Percentiles rank a stretch among this genome's conserved stretches.
These are phyloP conservation scores for Hybos culiciformis DNA, from an alignment of 2,888 invertebrate genomes.

Conservation along the genomic window DNA sequence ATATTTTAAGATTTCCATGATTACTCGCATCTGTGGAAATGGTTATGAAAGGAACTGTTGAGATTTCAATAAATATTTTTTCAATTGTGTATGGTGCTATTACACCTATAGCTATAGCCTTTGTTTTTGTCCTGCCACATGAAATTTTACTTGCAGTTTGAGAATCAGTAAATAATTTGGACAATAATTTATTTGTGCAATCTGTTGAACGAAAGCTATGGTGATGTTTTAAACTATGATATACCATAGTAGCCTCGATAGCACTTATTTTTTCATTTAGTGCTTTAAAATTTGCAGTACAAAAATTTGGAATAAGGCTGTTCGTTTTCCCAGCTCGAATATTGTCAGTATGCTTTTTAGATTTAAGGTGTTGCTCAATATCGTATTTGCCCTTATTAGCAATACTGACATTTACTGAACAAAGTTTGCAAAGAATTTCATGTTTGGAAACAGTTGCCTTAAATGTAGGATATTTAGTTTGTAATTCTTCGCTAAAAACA, in stretches of 20 bases:
- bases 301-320: not conserved
- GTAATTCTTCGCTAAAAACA: not conserved
- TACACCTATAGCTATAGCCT: slow-evolving; percentile 10
- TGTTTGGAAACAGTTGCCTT: not conserved
- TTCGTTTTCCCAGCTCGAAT: not conserved
- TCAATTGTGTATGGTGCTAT: not conserved
- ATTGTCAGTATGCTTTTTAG: not conserved
- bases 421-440: not conserved
- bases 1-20: not conserved
- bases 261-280: not conserved
- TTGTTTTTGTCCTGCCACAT: slow-evolving; percentile 8
- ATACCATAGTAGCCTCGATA: slow-evolving; percentile 1
- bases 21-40: not conserved
- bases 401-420: not conserved
- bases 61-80: not conserved
- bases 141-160: not conserved
- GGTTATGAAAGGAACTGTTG: not conserved
- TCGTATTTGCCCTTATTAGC: not conserved
- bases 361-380: not conserved
- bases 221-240: slow-evolving; percentile 3
- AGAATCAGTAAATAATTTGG: not conserved
- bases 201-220: not conserved
- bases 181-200: not conserved
- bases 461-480: not conserved
- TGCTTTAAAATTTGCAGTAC: not conserved